Evolutionary conservation across 2,888 invertebrate genomes (phyloP), one percentile per base, ranked within the genome.

Genomic region (Idaea straminata): DNA sequence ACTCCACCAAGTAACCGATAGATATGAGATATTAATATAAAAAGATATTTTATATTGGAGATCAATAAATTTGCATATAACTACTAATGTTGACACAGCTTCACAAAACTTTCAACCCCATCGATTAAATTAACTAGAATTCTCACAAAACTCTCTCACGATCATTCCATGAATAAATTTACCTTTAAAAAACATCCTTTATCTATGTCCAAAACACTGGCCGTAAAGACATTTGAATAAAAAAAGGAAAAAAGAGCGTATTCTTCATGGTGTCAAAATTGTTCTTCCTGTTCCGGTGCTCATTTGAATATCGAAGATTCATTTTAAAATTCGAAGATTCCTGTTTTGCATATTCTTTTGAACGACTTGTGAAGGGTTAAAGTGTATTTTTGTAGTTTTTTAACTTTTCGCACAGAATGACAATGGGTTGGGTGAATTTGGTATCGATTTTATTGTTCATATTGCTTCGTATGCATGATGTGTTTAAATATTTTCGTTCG

Each of bases 201-300:
- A 88, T 88, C 87, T 87, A 78, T 81, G 76, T 76, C 80, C 81
- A 83, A 82, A 80, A 75, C 80, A 85, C 88, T 88, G 87, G 84
- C 83, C 85, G 81, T 80, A 84, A 82, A 84, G 81, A 83, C 77
- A 91, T 91, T 91, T 91, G 84, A 91, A 91, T 91, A 88, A 83
- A 79, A 83, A 85, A 86, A 86, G 89, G 88, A 87, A 47, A 47
- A 47, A 47, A 47, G 79, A 77, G 74, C 84, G 47, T 81, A 91
- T 92, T 92, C 91, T 91, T 87, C 83, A 76, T 81, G 89, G 92
- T 92, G 92, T 92, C 91, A 91, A 90, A 92, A 91, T 90, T 89
- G 86, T 85, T 91, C 91, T 91, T 91, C 91, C 89, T 86, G 82
- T 77, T 88, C 84, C 83, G 80, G 79, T 76, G 47, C 82, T 86